Evolutionary conservation across 1,140 invertebrate genomes (phyloP), one percentile per base, ranked within the genome.

Genomic region (Nephila pilipes): DNA sequence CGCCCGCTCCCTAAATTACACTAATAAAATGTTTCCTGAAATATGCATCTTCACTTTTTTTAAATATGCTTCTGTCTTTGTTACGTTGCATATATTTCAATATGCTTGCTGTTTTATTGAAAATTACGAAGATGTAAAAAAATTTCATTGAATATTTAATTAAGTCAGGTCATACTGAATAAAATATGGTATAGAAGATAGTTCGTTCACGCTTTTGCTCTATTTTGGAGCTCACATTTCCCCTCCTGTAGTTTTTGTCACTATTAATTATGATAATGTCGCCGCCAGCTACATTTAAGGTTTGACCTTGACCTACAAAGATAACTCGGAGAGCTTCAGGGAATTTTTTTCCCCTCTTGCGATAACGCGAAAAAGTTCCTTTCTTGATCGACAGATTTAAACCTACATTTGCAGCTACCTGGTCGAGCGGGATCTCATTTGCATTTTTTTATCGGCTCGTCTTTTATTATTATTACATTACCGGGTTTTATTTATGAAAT

Each of bases 251-350:
- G 69, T 75, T 75, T 29, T 75, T 36, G 32, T 75, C 69, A 75
- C 32, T 18, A 75, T 75, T 75, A 75, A 75, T 75, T 75, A 18
- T 36, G 29, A 75, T 75, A 75, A 75, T 75, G 32, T 32, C 18
- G 18, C 69, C 18, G 29, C 69, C 1, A 29, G 69, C 69, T 32
- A 32, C 32, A 75, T 36, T 75, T 36, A 32, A 75, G 36, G 12
- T 75, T 32, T 75, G 32, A 75, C 69, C 69, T 75, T 75, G 69
- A 75, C 69, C 69, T 75, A 75, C 69, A 32, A 75, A 75, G 69
- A 75, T 75, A 75, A 32, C 69, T n/a, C n/a, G 14, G 65, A 75
- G 46, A 46, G 46, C 46, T 46, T 46, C 46, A 18, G 29, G 69
- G 69, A 32, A 46, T 75, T 75, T 75, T 75, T 32, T 75, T 36